A percentile compares a stretch with the other conserved stretches of the same genome.
Evolutionary conservation across 2,113 vertebrate genomes (phyloP).

Genomic region (Mastomys coucha): DNA sequence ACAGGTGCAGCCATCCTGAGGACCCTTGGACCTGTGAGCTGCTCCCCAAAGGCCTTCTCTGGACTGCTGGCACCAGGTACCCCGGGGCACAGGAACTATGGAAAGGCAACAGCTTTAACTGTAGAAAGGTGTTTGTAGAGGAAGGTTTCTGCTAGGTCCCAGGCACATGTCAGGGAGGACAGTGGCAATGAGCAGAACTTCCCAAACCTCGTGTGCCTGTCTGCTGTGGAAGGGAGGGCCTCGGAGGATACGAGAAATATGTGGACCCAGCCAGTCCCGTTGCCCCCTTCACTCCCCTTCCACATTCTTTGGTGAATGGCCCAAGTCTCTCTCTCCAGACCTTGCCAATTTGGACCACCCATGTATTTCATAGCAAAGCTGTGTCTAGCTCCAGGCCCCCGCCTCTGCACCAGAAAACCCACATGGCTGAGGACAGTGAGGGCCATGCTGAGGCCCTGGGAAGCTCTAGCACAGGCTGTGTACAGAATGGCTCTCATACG

Average conservation of each 20-base stretch:
- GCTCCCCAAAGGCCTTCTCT: not conserved
- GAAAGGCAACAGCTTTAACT: not conserved
- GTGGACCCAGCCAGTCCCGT: not conserved
- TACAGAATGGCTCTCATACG: not conserved
- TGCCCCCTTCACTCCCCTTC: not conserved
- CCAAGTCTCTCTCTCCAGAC: not conserved
- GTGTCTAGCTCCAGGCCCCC: not conserved
- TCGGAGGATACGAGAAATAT: not conserved
- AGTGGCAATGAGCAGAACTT: not conserved
- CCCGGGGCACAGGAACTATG: not conserved
- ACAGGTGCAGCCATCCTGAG: not conserved
- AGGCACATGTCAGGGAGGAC: not conserved
- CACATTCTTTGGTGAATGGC: not conserved
- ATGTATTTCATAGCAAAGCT: not conserved
- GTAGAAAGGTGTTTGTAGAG: not conserved
- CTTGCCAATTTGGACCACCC: not conserved
- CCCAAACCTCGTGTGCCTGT: not conserved
- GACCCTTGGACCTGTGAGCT: fast-evolving
- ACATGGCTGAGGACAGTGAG: not conserved
- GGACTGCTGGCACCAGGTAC: not conserved
- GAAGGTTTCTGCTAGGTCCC: not conserved
- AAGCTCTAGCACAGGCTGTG: not conserved
- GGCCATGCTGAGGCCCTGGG: not conserved
- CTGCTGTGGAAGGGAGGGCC: not conserved
- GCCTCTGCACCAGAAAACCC: not conserved